Percentiles rank a stretch among this genome's conserved stretches.
Evolutionary conservation across 1,140 invertebrate species (phyloP).

Genomic region (Yoshiicerus persimilis): DNA sequence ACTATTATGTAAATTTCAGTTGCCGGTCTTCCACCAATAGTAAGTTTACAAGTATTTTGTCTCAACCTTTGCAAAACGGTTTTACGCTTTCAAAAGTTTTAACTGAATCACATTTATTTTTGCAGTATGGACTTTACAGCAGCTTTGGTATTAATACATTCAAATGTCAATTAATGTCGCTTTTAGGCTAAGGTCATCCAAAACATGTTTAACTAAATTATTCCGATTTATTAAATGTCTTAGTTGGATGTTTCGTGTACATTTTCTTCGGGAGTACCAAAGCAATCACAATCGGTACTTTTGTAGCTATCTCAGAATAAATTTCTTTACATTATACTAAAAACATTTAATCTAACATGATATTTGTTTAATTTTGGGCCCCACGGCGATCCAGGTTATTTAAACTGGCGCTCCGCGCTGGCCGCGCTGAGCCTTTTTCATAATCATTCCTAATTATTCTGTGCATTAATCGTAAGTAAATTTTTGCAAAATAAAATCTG

Average conservation of each 20-base stretch:
- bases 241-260: conserved; percentile 80
- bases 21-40: conserved; percentile 51
- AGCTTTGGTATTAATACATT: conserved; percentile 33
- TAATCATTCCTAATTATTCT: too few relatives aligned
- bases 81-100: background rate
- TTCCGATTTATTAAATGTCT: conserved; percentile 58
- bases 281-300: conserved; percentile 67
- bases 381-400: conserved; percentile 53
- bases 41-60: background rate
- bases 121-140: conserved; percentile 75
- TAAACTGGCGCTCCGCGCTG: background rate
- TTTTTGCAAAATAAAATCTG: too few relatives aligned
- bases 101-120: conserved; percentile 39
- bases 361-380: conserved; percentile 48
- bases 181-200: too few relatives aligned
- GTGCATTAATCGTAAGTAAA: too few relatives aligned
- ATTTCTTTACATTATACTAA: background rate
- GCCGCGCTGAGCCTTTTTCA: background rate
- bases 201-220: too few relatives aligned
- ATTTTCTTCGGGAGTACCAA: conserved; percentile 74
- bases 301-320: background rate
- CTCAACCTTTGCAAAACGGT: too few relatives aligned
- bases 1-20: conserved; percentile 42
- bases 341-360: background rate
- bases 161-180: background rate